Conservation (phyloP, 2,888 invertebrate genomes). For the Adineta ricciae region DNA sequence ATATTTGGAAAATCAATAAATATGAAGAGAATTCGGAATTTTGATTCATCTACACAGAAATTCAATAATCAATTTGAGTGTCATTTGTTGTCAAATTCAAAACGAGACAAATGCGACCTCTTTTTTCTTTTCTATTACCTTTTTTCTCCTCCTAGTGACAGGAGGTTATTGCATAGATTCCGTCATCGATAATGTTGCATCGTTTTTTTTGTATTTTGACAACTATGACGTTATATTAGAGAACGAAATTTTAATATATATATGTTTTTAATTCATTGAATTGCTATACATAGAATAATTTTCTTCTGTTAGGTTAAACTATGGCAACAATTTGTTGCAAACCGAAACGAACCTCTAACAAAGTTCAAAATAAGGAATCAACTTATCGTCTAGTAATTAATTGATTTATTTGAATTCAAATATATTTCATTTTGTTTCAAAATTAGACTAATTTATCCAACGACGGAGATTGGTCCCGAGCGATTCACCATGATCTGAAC, state of each 20-base stretch:
- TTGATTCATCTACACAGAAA: too few relatives aligned
- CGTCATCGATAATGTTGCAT: neutral
- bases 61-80: too few relatives aligned
- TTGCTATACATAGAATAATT: too few relatives aligned
- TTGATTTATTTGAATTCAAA: neutral
- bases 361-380: neutral
- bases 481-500: neutral
- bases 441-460: neutral
- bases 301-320: neutral
- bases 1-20: too few relatives aligned
- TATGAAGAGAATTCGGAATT: too few relatives aligned
- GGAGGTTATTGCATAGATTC: neutral
- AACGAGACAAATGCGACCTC: neutral
- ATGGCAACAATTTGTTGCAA: neutral
- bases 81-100: too few relatives aligned
- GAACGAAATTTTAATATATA: neutral
- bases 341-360: neutral
- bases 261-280: neutral
- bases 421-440: neutral
- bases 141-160: neutral
- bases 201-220: neutral
- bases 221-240: neutral
- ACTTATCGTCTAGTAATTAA: neutral
- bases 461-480: neutral
- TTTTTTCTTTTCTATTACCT: neutral